These are phyloP conservation scores for Drosophila suboccidentalis DNA, from an alignment of 2,888 invertebrate genomes.

Conservation along the genomic window DNA sequence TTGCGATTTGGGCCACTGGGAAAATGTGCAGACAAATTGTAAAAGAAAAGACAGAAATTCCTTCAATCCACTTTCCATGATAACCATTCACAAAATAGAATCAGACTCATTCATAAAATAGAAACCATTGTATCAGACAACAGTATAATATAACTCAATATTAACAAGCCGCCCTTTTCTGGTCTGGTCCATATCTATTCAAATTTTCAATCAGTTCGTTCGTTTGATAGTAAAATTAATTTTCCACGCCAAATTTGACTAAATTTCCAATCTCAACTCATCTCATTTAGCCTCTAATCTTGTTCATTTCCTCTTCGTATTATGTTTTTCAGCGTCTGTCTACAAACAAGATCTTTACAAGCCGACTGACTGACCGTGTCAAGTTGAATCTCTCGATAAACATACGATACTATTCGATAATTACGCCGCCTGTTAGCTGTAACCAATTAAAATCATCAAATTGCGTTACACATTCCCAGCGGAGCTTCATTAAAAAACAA, in stretches of 20 bases:
- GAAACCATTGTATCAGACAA: background rate
- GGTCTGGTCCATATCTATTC: constrained; percentile 9
- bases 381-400: constrained; percentile 35
- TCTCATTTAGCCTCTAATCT: constrained; percentile 27
- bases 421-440: constrained; percentile 63
- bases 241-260: constrained; percentile 56
- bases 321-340: constrained; percentile 1
- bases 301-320: constrained; percentile 17
- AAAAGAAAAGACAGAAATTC: background rate
- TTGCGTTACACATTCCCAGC: constrained; percentile 71
- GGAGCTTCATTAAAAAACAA: constrained; percentile 75
- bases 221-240: constrained; percentile 42
- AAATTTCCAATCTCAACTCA: constrained; percentile 46
- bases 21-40: background rate
- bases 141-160: constrained; percentile 12
- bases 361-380: constrained; percentile 31
- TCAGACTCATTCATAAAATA: constrained; percentile 1
- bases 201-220: constrained; percentile 20
- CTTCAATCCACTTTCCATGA: background rate
- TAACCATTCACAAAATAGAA: constrained; percentile 13
- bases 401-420: constrained; percentile 52
- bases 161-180: constrained; percentile 39
- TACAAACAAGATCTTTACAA: constrained; percentile 48
- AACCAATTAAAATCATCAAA: constrained; percentile 76
- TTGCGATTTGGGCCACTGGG: background rate